Conservation (phyloP, 2,888 invertebrate genomes). For the Orchestes rusci region DNA sequence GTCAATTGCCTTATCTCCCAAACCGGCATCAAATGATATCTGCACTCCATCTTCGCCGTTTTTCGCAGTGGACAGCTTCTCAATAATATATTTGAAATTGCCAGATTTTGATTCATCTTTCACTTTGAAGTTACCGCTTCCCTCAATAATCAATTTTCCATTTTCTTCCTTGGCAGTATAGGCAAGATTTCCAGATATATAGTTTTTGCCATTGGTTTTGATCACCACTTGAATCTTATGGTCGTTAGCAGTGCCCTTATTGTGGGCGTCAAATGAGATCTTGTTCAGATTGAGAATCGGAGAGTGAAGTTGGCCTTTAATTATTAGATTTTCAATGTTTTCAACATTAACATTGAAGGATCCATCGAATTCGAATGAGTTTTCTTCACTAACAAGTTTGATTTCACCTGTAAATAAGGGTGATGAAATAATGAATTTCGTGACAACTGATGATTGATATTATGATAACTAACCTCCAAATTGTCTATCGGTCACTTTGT, state of each 20-base stretch:
- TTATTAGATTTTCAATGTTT: conserved; percentile 57
- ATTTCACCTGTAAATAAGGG: conserved; percentile 41
- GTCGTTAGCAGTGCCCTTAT: conserved; percentile 50
- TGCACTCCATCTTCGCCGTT: conserved; percentile 63
- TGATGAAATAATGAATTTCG: not conserved
- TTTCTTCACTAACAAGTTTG: conserved; percentile 35
- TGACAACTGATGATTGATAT: not conserved
- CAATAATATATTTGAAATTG: conserved; percentile 66
- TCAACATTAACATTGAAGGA: conserved; percentile 50
- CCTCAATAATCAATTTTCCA: conserved; percentile 65
- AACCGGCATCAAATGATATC: conserved; percentile 59
- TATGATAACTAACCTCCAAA: conserved; percentile 40
- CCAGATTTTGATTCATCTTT: conserved; percentile 61
- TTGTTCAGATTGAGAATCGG: conserved; percentile 58
- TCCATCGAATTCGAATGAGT: conserved; percentile 49
- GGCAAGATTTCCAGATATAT: conserved; percentile 61
- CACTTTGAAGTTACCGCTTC: conserved; percentile 65
- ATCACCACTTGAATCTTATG: conserved; percentile 59
- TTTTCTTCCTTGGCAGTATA: conserved; percentile 65
- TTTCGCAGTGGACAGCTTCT: conserved; percentile 50
- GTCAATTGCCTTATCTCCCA: conserved; percentile 64
- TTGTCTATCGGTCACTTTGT: conserved; percentile 50
- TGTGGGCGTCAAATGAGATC: conserved; percentile 55
- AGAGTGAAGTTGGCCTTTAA: conserved; percentile 57
- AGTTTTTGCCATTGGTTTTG: conserved; percentile 56